Conservation (phyloP, 2,888 invertebrate species). For the Syrphus vitripennis region DNA sequence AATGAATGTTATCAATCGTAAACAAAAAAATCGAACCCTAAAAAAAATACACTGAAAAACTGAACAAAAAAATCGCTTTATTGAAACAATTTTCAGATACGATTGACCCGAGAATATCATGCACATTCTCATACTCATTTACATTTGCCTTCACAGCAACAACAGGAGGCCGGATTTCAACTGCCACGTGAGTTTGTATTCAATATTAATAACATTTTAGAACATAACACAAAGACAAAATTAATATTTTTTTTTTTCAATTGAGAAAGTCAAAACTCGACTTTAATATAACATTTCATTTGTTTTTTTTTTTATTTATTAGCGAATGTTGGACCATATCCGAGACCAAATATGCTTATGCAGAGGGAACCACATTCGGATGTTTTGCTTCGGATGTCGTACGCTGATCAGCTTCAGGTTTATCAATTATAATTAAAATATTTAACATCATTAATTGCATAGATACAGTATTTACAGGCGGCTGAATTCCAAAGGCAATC, state of each 20-base stretch:
- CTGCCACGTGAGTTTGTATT: slow-evolving; percentile 84
- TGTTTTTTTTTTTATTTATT: slow-evolving; percentile 33
- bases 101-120: slow-evolving; percentile 97
- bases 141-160: slow-evolving; percentile 91
- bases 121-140: slow-evolving; percentile 96
- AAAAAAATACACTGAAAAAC: slow-evolving; percentile 72
- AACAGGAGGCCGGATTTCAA: slow-evolving; percentile 87
- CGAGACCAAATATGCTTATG: slow-evolving; percentile 82
- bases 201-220: slow-evolving; percentile 68
- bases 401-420: slow-evolving; percentile 82
- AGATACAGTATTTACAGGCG: slow-evolving; percentile 81
- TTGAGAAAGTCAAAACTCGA: background rate
- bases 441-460: slow-evolving; percentile 80
- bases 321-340: slow-evolving; percentile 82
- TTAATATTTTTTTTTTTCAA: background rate
- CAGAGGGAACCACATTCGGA: slow-evolving; percentile 81
- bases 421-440: slow-evolving; percentile 76
- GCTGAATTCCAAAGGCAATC: slow-evolving; percentile 81
- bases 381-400: slow-evolving; percentile 81
- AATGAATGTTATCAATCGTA: slow-evolving; percentile 30
- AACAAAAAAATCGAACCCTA: slow-evolving; percentile 46
- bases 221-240: slow-evolving; percentile 19
- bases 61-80: slow-evolving; percentile 76
- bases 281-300: slow-evolving; percentile 12
- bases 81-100: slow-evolving; percentile 85